A percentile compares a stretch with the other conserved stretches of the same genome.
Conservation (phyloP, 92 coral and sea anemone genomes). For the Ricordea florida region DNA sequence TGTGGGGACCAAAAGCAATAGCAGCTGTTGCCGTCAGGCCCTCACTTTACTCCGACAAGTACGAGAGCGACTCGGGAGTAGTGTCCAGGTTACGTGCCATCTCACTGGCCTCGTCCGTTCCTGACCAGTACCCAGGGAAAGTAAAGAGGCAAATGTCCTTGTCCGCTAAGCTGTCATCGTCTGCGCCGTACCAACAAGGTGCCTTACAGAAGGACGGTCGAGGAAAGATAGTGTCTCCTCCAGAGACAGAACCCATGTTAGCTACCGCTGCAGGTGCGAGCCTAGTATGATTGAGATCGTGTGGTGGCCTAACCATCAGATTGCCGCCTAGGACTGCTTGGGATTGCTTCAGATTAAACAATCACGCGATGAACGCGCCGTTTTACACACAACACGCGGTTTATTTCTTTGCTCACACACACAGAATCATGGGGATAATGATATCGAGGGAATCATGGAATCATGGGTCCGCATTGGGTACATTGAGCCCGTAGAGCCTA, state of each 20-base stretch:
- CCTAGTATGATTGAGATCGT: too few relatives aligned
- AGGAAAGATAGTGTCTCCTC: conserved; percentile 9
- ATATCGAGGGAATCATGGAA: too few relatives aligned
- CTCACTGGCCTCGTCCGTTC: conserved; percentile 58
- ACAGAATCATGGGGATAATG: too few relatives aligned
- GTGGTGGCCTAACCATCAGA: too few relatives aligned
- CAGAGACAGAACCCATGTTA: conserved; percentile 3
- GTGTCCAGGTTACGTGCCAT: conserved; percentile 68
- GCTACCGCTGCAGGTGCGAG: conserved; percentile 51
- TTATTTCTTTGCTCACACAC: too few relatives aligned
- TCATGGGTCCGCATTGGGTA: too few relatives aligned
- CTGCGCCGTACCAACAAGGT: conserved; percentile 75
- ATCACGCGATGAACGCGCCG: too few relatives aligned
- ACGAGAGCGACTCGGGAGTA: conserved; percentile 35
- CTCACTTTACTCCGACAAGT: conserved; percentile 31
- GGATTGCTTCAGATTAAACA: too few relatives aligned
- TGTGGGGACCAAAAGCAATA: conserved; percentile 88
- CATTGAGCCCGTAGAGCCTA: too few relatives aligned
- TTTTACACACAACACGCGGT: too few relatives aligned
- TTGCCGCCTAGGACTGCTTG: too few relatives aligned
- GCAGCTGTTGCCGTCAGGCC: conserved; percentile 66
- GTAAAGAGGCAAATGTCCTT: conserved; percentile 56
- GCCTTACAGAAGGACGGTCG: conserved; percentile 20
- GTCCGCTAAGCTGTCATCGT: conserved; percentile 64
- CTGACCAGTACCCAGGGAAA: conserved; percentile 34